These are phyloP conservation scores for human (Homo sapiens) DNA, from an alignment of 2,113 vertebrate genomes.

Conservation along the genomic window DNA sequence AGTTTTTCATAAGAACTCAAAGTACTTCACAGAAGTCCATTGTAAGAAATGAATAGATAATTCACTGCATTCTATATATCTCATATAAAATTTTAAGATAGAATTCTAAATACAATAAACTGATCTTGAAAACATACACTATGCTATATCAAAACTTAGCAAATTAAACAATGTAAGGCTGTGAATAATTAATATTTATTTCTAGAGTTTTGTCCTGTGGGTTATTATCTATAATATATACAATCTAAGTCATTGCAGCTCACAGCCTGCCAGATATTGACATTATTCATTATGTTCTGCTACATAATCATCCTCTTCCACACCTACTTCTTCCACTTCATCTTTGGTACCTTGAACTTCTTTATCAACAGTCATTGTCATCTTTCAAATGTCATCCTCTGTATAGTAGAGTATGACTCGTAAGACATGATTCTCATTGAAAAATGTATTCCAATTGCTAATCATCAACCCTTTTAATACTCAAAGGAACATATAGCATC, in stretches of 20 bases:
- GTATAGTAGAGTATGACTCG: not conserved
- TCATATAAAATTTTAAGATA: not conserved
- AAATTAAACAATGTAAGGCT: not conserved
- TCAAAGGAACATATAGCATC: not conserved
- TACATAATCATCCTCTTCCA: not conserved
- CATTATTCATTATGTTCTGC: not conserved
- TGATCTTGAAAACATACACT: not conserved
- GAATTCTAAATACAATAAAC: not conserved
- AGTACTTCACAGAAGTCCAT: not conserved
- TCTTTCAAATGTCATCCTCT: not conserved
- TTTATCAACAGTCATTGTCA: not conserved
- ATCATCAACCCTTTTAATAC: not conserved
- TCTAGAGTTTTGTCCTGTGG: not conserved
- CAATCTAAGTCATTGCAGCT: too few species aligned
- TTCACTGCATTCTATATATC: too few species aligned
- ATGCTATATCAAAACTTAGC: not conserved
- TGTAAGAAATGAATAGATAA: not conserved
- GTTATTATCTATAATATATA: not conserved
- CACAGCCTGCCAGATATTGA: not conserved
- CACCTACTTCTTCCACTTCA: not conserved
- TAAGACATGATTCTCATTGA: not conserved
- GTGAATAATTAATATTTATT: not conserved
- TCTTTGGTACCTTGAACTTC: not conserved
- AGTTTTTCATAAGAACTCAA: not conserved
- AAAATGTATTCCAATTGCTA: not conserved